Conservation (phyloP, 2,888 invertebrate species). For the Habrosyne pyritoides region DNA sequence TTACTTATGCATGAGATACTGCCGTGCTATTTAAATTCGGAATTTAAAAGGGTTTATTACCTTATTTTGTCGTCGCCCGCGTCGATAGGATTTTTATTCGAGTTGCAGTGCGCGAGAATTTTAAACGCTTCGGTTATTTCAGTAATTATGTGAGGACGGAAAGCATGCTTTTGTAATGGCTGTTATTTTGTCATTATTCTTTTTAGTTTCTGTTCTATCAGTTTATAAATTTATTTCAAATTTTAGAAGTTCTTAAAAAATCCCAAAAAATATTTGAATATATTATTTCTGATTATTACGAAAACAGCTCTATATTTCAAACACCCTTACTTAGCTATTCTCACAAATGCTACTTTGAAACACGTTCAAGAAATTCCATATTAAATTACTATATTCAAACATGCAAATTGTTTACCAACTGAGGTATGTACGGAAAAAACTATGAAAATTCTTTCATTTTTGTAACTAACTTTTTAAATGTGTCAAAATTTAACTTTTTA, state of each 20-base stretch:
- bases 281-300: not conserved
- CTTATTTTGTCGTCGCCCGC: not conserved
- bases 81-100: not conserved
- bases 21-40: not conserved
- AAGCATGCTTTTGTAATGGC: too few species aligned
- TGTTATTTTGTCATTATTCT: too few species aligned
- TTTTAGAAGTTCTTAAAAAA: too few species aligned
- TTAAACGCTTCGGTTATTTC: not conserved
- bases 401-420: slow-evolving; percentile 21
- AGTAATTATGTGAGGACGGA: not conserved
- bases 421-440: not conserved
- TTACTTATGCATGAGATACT: not conserved
- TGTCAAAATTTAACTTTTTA: not conserved
- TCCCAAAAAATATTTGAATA: too few species aligned
- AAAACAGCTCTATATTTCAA: too few species aligned
- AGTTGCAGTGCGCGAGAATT: not conserved
- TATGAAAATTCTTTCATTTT: not conserved
- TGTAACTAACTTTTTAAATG: not conserved
- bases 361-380: slow-evolving; percentile 14
- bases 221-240: too few species aligned
- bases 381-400: slow-evolving; percentile 35
- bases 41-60: slow-evolving; percentile 3
- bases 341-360: not conserved
- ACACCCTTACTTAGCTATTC: not conserved
- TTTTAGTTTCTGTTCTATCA: too few species aligned